Base-by-base conservation (phyloP, 2,113 vertebrate species). In the Microtus richardsoni region DNA sequence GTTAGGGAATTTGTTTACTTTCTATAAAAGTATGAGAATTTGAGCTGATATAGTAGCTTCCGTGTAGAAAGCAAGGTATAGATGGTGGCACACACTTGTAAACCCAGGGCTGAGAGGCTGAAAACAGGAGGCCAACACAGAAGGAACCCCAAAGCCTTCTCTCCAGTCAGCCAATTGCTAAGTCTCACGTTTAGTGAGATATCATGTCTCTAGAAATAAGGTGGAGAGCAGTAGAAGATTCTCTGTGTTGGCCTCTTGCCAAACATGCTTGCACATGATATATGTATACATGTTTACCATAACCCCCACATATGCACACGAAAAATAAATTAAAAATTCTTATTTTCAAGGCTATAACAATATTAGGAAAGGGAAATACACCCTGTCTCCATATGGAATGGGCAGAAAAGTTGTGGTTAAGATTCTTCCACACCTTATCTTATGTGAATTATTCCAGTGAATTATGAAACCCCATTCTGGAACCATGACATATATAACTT, bases 401-500 rank as follows among this genome's bases (percentile, higher is more conserved):
- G 4, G 14, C 58, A 44, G 60, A 41, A 28, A 62, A 26, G 54
- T 7, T 83, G 24, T 60, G 54, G 54, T 83, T 62, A 62, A 17
- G 24, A 62, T 36, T 24, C 24, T 62, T 44, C 58, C n/a, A 28
- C 7, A 83, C 13, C 58, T 62, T 82, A n/a, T 39, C 79, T 54
- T 41, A 60, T 36, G 47, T 26, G 36, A 80, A n/a, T 71, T 96
- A 24, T 78, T 94, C 28, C 64, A 52, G 41, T 68, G 78, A 94
- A 80, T 92, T 91, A 90, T 94, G 17, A 95, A 66, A 66, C 64
- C 11, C 66, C n/a, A 84, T 39, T 66, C 73, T 21, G 58, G 16
- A 64, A 64, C 26, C 26, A 9, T 30, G 83, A 58, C 62, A 82
- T 96, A 88, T 96, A n/a, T 93, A 93, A 73, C 30, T 41, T 44